Evolutionary conservation across 2,888 invertebrate species (phyloP).

Genomic region (Drosophila paracracens): DNA sequence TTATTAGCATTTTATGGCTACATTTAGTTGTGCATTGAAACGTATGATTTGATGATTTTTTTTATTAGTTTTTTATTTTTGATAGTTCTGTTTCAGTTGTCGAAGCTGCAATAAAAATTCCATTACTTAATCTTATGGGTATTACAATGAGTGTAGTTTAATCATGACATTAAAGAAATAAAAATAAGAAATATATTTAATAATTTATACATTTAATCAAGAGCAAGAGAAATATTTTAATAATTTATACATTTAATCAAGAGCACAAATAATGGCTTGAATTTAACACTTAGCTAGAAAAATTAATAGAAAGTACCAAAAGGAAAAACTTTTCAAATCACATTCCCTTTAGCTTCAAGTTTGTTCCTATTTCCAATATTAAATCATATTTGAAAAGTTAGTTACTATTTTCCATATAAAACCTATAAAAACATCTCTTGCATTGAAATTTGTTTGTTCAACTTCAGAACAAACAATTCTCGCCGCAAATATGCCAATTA

Average conservation of each 20-base stretch:
- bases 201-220: not conserved
- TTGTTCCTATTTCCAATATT: not conserved
- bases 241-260: not conserved
- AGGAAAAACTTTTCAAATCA: not conserved
- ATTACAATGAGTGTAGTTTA: not conserved
- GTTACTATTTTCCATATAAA: not conserved
- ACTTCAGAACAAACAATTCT: not conserved
- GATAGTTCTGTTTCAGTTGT: too few relatives aligned
- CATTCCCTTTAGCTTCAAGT: not conserved
- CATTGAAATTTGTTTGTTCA: not conserved
- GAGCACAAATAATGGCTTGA: not conserved
- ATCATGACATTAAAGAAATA: not conserved
- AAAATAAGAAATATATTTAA: not conserved
- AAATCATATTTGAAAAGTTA: too few relatives aligned
- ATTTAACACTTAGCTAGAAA: not conserved
- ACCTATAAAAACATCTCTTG: too few relatives aligned
- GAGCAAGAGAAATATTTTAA: not conserved
- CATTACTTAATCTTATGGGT: too few relatives aligned
- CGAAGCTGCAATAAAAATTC: too few relatives aligned
- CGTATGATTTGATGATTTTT: too few relatives aligned
- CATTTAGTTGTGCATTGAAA: too few relatives aligned
- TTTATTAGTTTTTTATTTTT: too few relatives aligned
- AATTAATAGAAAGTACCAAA: not conserved
- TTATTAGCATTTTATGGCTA: too few relatives aligned
- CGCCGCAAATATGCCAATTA: conserved; percentile 10